phyloP scores from a whole-genome alignment of 2,888 invertebrate species.

The Uropetala carovei region DNA sequence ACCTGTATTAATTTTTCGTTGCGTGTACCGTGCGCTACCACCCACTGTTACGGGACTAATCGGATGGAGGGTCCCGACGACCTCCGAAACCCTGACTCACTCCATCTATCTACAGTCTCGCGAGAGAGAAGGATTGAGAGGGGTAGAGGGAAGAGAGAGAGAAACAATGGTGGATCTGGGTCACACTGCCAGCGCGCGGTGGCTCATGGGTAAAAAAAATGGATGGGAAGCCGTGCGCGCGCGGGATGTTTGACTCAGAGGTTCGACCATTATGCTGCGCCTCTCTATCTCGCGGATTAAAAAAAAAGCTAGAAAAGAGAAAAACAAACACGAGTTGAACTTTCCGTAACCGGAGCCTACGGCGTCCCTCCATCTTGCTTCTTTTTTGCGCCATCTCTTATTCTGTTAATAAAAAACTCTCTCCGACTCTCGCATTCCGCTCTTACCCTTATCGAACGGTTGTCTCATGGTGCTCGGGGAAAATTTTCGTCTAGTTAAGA shows the following conservation, averaged over 20 bases:
- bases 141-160: not conserved
- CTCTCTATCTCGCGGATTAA: constrained; percentile 8
- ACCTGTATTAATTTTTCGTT: no score
- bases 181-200: constrained; percentile 36
- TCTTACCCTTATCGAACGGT: no score
- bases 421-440: no score
- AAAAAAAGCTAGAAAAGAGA: constrained; percentile 13
- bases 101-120: not conserved
- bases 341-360: not conserved
- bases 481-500: no score
- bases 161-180: constrained; percentile 61
- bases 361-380: no score
- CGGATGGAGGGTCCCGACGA: no score
- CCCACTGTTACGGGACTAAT: no score
- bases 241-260: constrained; percentile 31
- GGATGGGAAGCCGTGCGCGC: not conserved
- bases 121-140: not conserved
- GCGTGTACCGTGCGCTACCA: no score
- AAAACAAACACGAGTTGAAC: constrained; percentile 28
- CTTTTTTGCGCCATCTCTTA: not conserved
- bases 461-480: no score
- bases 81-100: no score
- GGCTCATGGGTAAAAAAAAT: constrained; percentile 50
- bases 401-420: not conserved
- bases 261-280: constrained; percentile 25